Conservation (phyloP, 1,140 invertebrate species). For the Trialeurodes vaporariorum region DNA sequence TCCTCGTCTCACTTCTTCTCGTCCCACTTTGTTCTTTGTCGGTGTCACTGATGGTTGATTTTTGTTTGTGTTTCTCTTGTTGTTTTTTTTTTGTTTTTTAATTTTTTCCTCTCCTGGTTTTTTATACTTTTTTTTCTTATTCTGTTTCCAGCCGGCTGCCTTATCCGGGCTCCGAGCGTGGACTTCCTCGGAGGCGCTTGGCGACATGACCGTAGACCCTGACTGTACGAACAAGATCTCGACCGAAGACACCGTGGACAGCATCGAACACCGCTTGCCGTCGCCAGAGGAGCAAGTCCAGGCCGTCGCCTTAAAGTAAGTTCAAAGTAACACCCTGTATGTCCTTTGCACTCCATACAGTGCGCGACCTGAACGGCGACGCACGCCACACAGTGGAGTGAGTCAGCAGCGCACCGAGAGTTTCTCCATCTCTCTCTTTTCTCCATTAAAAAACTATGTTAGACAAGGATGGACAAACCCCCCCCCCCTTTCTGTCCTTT, state of each 20-base stretch:
- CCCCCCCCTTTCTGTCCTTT: too few species aligned
- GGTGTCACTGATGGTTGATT: not conserved
- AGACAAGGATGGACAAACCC: too few species aligned
- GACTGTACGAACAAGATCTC: constrained; percentile 49
- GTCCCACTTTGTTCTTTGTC: not conserved
- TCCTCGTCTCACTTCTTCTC: not conserved
- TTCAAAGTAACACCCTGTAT: too few species aligned
- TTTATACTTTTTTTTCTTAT: constrained; percentile 14
- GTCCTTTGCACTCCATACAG: too few species aligned
- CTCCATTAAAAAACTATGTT: too few species aligned
- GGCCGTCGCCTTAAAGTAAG: constrained; percentile 65
- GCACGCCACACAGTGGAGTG: too few species aligned
- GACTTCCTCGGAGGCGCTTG: constrained; percentile 69
- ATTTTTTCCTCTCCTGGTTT: too few species aligned
- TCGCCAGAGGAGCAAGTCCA: constrained; percentile 71
- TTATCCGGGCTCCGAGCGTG: constrained; percentile 66
- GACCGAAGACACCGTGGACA: constrained; percentile 37
- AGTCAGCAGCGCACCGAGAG: too few species aligned
- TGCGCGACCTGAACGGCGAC: too few species aligned
- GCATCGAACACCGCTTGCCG: constrained; percentile 61
- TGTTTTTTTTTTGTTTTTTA: not conserved
- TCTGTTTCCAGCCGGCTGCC: constrained; percentile 54
- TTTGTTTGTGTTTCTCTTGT: not conserved
- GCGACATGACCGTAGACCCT: constrained; percentile 63
- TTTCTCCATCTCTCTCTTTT: too few species aligned